Percentiles rank a stretch among this genome's conserved stretches.
phyloP scores from a whole-genome alignment of 1,140 invertebrate species.

The Zaprionus ornatus region DNA sequence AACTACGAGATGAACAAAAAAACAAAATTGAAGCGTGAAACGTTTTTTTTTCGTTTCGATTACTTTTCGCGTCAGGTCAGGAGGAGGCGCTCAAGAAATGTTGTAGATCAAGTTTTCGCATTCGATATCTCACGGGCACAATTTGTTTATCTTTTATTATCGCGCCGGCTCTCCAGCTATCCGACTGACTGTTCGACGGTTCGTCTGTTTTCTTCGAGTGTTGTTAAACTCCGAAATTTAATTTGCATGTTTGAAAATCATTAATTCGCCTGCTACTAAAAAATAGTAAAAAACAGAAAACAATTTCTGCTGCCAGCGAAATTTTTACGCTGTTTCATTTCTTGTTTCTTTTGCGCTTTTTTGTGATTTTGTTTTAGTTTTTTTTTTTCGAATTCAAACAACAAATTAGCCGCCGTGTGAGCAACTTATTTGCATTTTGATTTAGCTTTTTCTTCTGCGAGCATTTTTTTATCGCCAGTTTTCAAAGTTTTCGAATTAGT shows the following conservation, averaged over 20 bases:
- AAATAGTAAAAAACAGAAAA: constrained; percentile 18
- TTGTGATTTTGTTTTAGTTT: constrained; percentile 13
- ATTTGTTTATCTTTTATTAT: constrained; percentile 32
- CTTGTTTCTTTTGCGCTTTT: constrained; percentile 20
- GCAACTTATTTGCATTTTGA: constrained; percentile 59
- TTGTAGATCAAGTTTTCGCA: constrained; percentile 60
- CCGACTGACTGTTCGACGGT: not conserved
- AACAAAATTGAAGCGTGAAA: constrained; percentile 34
- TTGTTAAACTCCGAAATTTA: constrained; percentile 45
- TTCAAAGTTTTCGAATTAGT: constrained; percentile 32
- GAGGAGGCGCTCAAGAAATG: constrained; percentile 42
- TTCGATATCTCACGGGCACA: constrained; percentile 38
- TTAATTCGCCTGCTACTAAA: constrained; percentile 58
- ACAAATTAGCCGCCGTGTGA: constrained; percentile 48
- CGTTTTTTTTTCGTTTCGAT: constrained; percentile 16
- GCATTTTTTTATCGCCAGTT: constrained; percentile 46
- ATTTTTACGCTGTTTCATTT: constrained; percentile 48
- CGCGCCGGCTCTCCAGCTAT: not conserved
- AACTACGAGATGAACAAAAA: not conserved
- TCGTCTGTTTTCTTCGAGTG: constrained; percentile 25
- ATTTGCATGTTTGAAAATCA: constrained; percentile 66
- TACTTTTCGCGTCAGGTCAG: constrained; percentile 16
- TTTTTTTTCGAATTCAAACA: constrained; percentile 29
- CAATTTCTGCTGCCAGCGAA: constrained; percentile 40
- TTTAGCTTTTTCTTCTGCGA: constrained; percentile 26